Evolutionary conservation across 2,888 invertebrate genomes (phyloP), one percentile per base, ranked within the genome.

Genomic region (Chorisops tibialis): DNA sequence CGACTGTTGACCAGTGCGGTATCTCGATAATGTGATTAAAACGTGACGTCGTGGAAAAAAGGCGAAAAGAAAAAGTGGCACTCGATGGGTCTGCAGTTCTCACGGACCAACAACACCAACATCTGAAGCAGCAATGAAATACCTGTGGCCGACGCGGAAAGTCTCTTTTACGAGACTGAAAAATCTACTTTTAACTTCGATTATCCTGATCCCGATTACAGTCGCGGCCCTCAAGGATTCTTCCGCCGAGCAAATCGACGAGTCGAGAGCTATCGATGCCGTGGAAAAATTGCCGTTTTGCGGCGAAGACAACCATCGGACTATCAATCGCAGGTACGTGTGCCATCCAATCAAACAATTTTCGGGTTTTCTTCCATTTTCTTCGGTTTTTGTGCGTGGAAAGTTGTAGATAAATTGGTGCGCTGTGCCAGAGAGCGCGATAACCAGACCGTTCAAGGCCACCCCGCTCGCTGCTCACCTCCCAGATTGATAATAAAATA

Each of bases 351-450:
- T 6, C 37, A 14, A 6, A 14, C 41, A 2, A 4, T 16, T 14
- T 16, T 16, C n/a, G 1, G 9, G 18, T 19, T 21, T 30, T 30
- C 30, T 9, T 30, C 30, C 30, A 30, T n/a, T 9, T n/a, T 45
- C 30, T 14, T 73, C 91, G 91, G 71, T 80, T 92, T 67, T 80
- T 94, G 60, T 83, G 94, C 70, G 88, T 96, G 30, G 30, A 2
- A 30, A 30, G 30, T 30, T 30, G 30, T 30, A 30, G 30, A 30
- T 30, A 30, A 30, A 30, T 7, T 9, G 7, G 30, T 30, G 1
- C 7, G 30, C 30, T 30, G 30, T 7, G 9, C 30, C 7, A 30
- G 30, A 9, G 7, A 30, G n/a, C 5, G 30, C 5, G 30, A 30
- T 30, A 30, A 30, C 30, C 30, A 30, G 7, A 30, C 9, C 30